Evolutionary conservation across 2,113 vertebrate species (phyloP).

Genomic region (Hucho hucho): DNA sequence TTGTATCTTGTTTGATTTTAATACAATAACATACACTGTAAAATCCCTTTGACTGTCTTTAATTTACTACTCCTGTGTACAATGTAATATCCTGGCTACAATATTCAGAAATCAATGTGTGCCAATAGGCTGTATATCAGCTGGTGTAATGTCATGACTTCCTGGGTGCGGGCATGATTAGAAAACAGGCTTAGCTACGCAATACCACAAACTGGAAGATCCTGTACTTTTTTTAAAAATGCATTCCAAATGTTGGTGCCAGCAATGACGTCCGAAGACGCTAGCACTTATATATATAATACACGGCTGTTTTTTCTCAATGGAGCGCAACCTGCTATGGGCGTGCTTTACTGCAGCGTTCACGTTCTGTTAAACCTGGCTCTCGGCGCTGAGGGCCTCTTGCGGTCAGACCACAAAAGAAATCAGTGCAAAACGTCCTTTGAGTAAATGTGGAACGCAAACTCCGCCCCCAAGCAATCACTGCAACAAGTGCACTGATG

Average conservation of each 20-base stretch:
- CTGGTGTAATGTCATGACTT: neutral
- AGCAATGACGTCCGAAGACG: neutral
- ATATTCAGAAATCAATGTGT: neutral
- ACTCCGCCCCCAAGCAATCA: slow-evolving; percentile 53
- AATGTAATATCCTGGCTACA: neutral
- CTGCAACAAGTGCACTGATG: slow-evolving; percentile 77
- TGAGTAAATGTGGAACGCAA: neutral
- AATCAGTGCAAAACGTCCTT: too few species aligned
- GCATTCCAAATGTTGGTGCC: neutral
- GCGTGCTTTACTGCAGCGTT: slow-evolving; percentile 31
- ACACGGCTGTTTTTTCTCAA: slow-evolving; percentile 25
- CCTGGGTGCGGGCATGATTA: neutral
- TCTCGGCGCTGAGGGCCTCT: neutral
- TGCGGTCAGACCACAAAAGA: slow-evolving; percentile 1
- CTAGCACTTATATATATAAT: neutral
- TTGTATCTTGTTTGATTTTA: neutral
- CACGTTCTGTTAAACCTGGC: slow-evolving; percentile 41
- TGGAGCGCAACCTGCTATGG: slow-evolving; percentile 9
- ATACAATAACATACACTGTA: neutral
- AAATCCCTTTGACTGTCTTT: neutral
- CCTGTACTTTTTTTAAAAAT: slow-evolving; percentile 45
- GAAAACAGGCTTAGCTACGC: slow-evolving; percentile 1
- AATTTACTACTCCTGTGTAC: neutral
- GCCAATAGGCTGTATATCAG: neutral
- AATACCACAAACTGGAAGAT: slow-evolving; percentile 42